Evolutionary conservation across 2,113 vertebrate genomes (phyloP).

Genomic region (Rhinopithecus roxellana): DNA sequence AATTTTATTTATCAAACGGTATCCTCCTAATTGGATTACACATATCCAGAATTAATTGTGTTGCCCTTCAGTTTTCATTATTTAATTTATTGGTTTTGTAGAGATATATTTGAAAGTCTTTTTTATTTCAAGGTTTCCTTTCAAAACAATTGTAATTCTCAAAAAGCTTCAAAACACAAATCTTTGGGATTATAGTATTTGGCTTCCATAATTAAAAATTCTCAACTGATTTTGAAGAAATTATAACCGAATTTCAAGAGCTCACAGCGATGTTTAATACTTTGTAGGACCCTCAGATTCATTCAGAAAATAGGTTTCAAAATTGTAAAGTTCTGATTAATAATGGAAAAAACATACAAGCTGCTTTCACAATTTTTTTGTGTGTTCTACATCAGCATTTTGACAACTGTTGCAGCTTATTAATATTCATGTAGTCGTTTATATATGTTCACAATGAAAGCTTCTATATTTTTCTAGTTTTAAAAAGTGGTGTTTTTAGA

Average conservation of each 20-base stretch:
- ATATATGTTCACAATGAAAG: neutral
- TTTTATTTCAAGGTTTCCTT: slow-evolving; percentile 27
- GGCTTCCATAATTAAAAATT: neutral
- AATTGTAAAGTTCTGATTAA: neutral
- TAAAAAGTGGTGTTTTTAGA: neutral
- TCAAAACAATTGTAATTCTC: neutral
- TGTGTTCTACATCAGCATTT: neutral
- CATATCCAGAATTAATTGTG: neutral
- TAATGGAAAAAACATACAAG: neutral
- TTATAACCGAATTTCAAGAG: neutral
- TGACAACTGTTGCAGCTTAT: neutral
- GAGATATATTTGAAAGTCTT: neutral
- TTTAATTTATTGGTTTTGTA: neutral
- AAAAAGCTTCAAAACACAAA: neutral
- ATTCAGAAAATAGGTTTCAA: neutral
- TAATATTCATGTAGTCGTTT: neutral
- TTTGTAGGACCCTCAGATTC: neutral
- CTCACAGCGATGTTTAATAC: neutral
- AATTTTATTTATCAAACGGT: neutral
- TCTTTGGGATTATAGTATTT: neutral
- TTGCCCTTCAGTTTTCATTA: neutral
- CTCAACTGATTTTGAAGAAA: neutral
- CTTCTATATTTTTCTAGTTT: neutral
- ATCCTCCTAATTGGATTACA: neutral
- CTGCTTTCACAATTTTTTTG: neutral